phyloP scores from a whole-genome alignment of 2,888 invertebrate species.

The Ctenicera cuprea region DNA sequence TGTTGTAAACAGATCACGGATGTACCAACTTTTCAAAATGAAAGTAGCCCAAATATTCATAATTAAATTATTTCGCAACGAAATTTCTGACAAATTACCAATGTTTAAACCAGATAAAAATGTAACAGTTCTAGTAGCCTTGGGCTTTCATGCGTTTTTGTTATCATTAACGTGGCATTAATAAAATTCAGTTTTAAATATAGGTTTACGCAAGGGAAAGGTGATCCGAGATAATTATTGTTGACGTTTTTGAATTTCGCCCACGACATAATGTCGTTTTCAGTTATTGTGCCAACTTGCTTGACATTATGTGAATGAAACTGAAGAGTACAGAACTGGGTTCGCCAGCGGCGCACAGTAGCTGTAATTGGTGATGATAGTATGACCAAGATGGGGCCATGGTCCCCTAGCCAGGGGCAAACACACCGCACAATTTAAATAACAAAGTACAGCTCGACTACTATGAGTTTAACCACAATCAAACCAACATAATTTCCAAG shows the following conservation, averaged over 20 bases:
- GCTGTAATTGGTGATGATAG: slow-evolving; percentile 55
- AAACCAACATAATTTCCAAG: neutral
- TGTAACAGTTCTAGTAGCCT: slow-evolving; percentile 5
- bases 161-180: slow-evolving; percentile 14
- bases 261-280: neutral
- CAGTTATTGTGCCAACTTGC: neutral
- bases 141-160: slow-evolving; percentile 15
- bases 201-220: neutral
- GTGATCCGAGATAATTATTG: slow-evolving; percentile 2
- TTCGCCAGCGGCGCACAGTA: slow-evolving; percentile 46
- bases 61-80: slow-evolving; percentile 35
- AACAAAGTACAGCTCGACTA: slow-evolving; percentile 44
- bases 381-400: slow-evolving; percentile 38
- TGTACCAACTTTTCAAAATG: slow-evolving; percentile 22
- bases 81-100: slow-evolving; percentile 25
- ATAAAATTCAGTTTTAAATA: slow-evolving; percentile 3
- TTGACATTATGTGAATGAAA: slow-evolving; percentile 7
- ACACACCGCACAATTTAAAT: slow-evolving; percentile 46
- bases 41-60: slow-evolving; percentile 22
- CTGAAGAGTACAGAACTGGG: slow-evolving; percentile 14
- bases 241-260: slow-evolving; percentile 7
- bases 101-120: slow-evolving; percentile 15
- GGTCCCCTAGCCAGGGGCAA: slow-evolving; percentile 42
- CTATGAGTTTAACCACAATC: slow-evolving; percentile 10
- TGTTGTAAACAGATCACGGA: slow-evolving; percentile 6